These are phyloP conservation scores for Allobates femoralis DNA, from an alignment of 2,797 vertebrate species.

Conservation along the genomic window DNA sequence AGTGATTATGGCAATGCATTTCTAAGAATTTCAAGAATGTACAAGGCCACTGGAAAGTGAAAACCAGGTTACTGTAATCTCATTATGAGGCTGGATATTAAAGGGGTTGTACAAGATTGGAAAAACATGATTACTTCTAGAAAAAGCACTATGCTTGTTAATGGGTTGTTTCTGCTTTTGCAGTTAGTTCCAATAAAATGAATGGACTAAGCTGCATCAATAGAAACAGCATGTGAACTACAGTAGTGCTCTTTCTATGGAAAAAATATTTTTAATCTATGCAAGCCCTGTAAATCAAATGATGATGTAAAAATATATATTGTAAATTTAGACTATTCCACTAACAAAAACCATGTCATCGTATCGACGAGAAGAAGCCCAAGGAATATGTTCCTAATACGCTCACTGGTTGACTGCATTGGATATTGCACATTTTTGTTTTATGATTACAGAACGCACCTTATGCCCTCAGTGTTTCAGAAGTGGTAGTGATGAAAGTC, in stretches of 20 bases:
- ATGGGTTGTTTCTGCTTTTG: neutral
- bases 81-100: slow-evolving; percentile 33
- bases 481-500: neutral
- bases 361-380: neutral
- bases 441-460: neutral
- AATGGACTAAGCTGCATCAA: neutral
- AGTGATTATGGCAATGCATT: slow-evolving; percentile 61
- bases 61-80: slow-evolving; percentile 74
- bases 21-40: slow-evolving; percentile 82
- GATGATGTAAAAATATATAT: neutral
- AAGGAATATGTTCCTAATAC: neutral
- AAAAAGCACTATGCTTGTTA: neutral
- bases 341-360: neutral
- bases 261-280: neutral
- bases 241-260: neutral
- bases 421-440: slow-evolving; percentile 30
- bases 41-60: slow-evolving; percentile 95
- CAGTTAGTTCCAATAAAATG: neutral
- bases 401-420: neutral
- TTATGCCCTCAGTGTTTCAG: neutral
- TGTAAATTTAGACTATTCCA: neutral
- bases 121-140: neutral
- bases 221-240: too few species aligned
- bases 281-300: neutral
- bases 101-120: neutral